Base-by-base conservation (phyloP, 2,888 invertebrate genomes). In the Anthophora plumipes region DNA sequence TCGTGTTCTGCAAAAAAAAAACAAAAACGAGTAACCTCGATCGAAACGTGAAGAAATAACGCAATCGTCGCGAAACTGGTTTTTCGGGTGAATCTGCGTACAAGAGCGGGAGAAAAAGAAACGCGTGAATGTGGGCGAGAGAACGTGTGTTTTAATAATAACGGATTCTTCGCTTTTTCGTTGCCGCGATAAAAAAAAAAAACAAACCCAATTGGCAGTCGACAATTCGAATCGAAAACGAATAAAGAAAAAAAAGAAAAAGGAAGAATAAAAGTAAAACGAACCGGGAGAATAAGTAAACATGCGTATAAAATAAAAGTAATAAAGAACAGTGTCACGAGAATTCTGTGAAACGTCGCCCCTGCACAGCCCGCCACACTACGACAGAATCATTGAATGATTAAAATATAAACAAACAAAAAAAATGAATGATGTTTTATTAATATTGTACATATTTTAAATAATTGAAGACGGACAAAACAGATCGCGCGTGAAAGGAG, bases 381-480 rank as follows among this genome's bases (percentile, higher is more conserved):
- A 84, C 83, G 86, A 89, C 86, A 87, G 86, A 90, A 91, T 90
- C 89, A 91, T 88, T 89, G 88, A 90, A 89, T 88, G 89, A 89
- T 89, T 88, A 86, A 87, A 79, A 89, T 84, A 86, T 86, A 88
- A 85, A 85, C 80, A 83, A 81, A 85, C 80, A 77, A 84, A 84
- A 84, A 85, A 85, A 83, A 86, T 79, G 86, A 84, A 85, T 76
- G 82, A 87, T 83, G 88, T 86, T 88, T 88, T 88, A 88, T 92
- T 92, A 92, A 92, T 91, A 92, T 91, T 92, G 92, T 92, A 92
- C 88, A 92, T 92, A 92, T 92, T 92, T 92, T 92, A 91, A 92
- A 92, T 92, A 92, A 92, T 92, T 91, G 91, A 91, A 91, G 85
- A 90, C 88, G 90, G 88, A 90, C 89, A 91, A 89, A 31, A 89